Evolutionary conservation across 2,797 vertebrate species (phyloP).

Genomic region (Chrysocyon brachyurus): DNA sequence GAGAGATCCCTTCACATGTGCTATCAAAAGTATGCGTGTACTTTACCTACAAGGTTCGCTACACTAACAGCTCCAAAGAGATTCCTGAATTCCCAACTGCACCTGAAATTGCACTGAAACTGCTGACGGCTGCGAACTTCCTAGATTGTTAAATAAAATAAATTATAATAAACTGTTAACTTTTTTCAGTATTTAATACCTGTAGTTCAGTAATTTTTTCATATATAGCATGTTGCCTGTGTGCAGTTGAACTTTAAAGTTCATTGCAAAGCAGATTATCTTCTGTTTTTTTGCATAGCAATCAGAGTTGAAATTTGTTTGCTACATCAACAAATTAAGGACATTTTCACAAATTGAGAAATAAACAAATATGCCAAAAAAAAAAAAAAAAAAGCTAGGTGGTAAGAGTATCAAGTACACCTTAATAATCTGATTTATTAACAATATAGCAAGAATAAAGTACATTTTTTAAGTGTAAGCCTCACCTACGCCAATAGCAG

Average conservation of each 20-base stretch:
- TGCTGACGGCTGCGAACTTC: slow-evolving; percentile 99
- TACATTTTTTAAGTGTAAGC: not conserved
- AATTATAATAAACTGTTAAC: slow-evolving; percentile 93
- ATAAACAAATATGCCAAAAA: slow-evolving; percentile 89
- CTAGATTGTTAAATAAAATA: slow-evolving; percentile 99
- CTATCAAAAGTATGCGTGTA: slow-evolving; percentile 99
- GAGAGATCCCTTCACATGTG: slow-evolving; percentile 99
- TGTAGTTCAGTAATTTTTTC: slow-evolving; percentile 91
- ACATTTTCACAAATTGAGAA: slow-evolving; percentile 88
- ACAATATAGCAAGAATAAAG: not conserved
- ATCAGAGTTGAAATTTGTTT: slow-evolving; percentile 88
- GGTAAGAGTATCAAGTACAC: not conserved
- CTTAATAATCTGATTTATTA: slow-evolving; percentile 23
- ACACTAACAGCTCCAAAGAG: slow-evolving; percentile 99
- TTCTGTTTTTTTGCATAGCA: slow-evolving; percentile 87
- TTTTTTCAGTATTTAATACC: slow-evolving; percentile 93
- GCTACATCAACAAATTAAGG: slow-evolving; percentile 87
- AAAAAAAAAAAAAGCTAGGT: not conserved
- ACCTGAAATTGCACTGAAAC: slow-evolving; percentile 99
- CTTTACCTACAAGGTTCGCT: slow-evolving; percentile 99
- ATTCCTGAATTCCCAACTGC: slow-evolving; percentile 99
- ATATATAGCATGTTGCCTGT: slow-evolving; percentile 91
- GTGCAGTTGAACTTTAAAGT: slow-evolving; percentile 88
- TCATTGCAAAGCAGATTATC: slow-evolving; percentile 86
- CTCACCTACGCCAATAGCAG: not conserved